These are phyloP conservation scores for Erpobdella octoculata DNA, from an alignment of 2,888 invertebrate species.

Conservation along the genomic window DNA sequence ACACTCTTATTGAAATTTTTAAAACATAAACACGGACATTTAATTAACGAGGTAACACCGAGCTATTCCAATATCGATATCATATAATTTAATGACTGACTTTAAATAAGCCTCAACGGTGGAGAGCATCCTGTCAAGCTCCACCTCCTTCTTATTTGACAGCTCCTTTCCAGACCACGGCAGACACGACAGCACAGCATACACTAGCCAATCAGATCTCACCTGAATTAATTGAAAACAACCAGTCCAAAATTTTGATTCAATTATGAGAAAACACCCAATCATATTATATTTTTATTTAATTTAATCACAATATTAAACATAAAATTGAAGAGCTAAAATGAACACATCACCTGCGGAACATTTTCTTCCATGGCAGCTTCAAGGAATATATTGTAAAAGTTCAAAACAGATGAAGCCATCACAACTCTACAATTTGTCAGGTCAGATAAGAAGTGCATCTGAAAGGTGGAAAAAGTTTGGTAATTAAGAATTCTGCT, in stretches of 20 bases:
- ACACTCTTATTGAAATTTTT: not conserved
- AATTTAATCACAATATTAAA: no score
- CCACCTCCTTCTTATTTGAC: slow-evolving; percentile 89
- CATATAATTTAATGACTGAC: slow-evolving; percentile 37
- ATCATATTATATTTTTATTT: not conserved
- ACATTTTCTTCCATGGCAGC: slow-evolving; percentile 86
- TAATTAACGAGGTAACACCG: no score
- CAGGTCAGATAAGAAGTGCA: slow-evolving; percentile 87
- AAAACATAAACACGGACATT: no score
- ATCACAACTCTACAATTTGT: slow-evolving; percentile 95
- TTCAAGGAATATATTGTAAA: slow-evolving; percentile 86
- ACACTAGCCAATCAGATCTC: slow-evolving; percentile 60
- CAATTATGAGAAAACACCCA: not conserved
- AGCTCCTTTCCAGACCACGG: slow-evolving; percentile 91
- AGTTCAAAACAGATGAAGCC: slow-evolving; percentile 76
- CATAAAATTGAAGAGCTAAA: no score
- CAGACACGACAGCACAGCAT: slow-evolving; percentile 77
- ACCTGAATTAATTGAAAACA: slow-evolving; percentile 50
- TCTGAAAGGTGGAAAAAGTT: slow-evolving; percentile 48
- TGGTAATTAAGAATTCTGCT: not conserved
- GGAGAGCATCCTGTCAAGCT: slow-evolving; percentile 77
- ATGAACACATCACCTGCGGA: no score
- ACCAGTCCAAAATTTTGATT: not conserved
- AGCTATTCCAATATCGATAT: no score
- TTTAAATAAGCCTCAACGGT: slow-evolving; percentile 82